phyloP scores from a whole-genome alignment of 2,888 invertebrate species.

The Polymixis flavicincta region DNA sequence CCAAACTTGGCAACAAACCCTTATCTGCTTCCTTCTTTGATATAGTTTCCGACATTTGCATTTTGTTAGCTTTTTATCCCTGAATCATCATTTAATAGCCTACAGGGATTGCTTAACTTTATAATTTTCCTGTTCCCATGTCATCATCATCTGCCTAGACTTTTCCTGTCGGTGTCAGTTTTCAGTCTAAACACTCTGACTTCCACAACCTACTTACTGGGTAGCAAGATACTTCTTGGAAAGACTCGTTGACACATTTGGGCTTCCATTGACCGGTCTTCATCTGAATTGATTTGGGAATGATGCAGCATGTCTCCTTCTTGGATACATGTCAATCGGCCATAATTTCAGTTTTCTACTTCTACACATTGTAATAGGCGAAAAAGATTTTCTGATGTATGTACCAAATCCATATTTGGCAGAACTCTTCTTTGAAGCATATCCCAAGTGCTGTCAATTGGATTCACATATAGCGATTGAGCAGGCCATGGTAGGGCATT shows the following conservation, averaged over 20 bases:
- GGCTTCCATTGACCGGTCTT: neutral
- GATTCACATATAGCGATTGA: no score
- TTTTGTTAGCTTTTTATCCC: constrained; percentile 2
- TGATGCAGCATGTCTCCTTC: neutral
- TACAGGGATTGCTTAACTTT: neutral
- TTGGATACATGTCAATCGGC: neutral
- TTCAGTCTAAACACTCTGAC: neutral
- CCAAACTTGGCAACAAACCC: constrained; percentile 44
- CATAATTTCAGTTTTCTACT: neutral
- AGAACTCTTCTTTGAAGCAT: no score
- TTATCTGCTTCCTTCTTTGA: constrained; percentile 50
- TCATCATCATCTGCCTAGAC: neutral
- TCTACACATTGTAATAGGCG: no score
- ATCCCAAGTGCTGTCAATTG: no score
- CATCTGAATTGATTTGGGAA: neutral
- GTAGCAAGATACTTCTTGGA: neutral
- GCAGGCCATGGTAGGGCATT: no score
- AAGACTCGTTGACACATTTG: neutral
- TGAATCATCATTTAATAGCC: constrained; percentile 3
- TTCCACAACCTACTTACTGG: neutral
- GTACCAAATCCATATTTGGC: no score
- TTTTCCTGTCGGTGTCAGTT: neutral
- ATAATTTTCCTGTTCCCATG: neutral
- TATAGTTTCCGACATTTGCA: constrained; percentile 4
- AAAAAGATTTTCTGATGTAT: no score